Evolutionary conservation across 2,113 vertebrate species (phyloP).

Genomic region (Lepisosteus oculatus): DNA sequence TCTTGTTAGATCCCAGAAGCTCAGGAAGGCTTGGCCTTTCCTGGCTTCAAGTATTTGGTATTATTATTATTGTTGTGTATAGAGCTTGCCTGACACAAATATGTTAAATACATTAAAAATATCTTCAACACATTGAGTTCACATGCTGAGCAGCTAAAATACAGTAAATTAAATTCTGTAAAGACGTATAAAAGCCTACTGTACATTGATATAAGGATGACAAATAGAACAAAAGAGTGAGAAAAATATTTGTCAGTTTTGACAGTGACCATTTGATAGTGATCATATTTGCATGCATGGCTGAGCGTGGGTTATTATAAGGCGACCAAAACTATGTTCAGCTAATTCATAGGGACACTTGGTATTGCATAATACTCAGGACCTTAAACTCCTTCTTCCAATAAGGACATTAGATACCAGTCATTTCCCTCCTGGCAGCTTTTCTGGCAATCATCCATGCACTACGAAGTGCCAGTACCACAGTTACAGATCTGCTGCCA

Average conservation of each 20-base stretch:
- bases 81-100: too few species aligned
- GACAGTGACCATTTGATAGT: too few species aligned
- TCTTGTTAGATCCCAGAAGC: conserved; percentile 6
- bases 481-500: background rate
- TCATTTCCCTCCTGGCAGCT: background rate
- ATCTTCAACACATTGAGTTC: too few species aligned
- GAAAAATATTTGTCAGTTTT: too few species aligned
- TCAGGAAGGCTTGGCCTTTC: background rate
- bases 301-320: background rate
- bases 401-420: background rate
- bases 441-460: background rate
- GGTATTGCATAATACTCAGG: background rate
- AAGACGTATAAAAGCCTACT: too few species aligned
- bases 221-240: too few species aligned
- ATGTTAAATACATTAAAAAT: too few species aligned
- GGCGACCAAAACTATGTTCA: background rate
- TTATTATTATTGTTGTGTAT: background rate
- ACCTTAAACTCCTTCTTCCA: background rate
- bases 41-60: too few species aligned
- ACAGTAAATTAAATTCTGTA: too few species aligned
- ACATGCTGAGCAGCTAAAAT: too few species aligned
- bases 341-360: background rate
- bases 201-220: too few species aligned
- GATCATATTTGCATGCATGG: too few species aligned
- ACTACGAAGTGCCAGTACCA: background rate